These are phyloP conservation scores for Lordiphosa fenestrarum DNA, from an alignment of 2,888 invertebrate species.

Conservation along the genomic window DNA sequence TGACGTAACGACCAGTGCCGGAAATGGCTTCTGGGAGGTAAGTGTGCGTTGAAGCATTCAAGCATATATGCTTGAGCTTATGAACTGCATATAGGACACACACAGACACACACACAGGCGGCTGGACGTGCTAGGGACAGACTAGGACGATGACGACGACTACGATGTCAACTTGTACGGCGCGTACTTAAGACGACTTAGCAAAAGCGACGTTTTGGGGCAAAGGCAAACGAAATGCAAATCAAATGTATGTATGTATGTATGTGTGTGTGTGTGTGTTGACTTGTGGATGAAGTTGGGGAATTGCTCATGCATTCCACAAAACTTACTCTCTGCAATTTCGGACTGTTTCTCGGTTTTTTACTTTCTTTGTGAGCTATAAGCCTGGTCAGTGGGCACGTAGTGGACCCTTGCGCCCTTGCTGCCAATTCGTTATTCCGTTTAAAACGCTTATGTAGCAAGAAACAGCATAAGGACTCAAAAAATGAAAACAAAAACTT, in stretches of 20 bases:
- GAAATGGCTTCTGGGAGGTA: slow-evolving; percentile 94
- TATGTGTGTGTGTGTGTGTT: slow-evolving; percentile 10
- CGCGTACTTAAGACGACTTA: slow-evolving; percentile 70
- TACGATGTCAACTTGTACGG: no score
- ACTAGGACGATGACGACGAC: neutral
- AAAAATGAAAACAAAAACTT: no score
- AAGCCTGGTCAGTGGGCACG: no score
- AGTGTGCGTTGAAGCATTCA: slow-evolving; percentile 70
- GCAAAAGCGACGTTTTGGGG: slow-evolving; percentile 47
- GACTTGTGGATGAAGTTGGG: slow-evolving; percentile 3
- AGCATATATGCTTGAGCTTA: slow-evolving; percentile 51
- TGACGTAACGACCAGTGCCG: slow-evolving; percentile 87
- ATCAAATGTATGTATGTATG: slow-evolving; percentile 43
- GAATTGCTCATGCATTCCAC: slow-evolving; percentile 20
- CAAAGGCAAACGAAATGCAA: slow-evolving; percentile 62
- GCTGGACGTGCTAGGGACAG: slow-evolving; percentile 2
- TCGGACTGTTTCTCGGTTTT: neutral
- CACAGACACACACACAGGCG: slow-evolving; percentile 12
- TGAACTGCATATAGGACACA: slow-evolving; percentile 39
- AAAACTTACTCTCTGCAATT: neutral
- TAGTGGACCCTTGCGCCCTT: no score
- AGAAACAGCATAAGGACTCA: no score
- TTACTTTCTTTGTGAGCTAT: neutral
- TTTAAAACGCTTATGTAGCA: no score
- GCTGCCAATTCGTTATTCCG: no score